phyloP scores from a whole-genome alignment of 2,888 invertebrate genomes.

The Campopleginae sp. region DNA sequence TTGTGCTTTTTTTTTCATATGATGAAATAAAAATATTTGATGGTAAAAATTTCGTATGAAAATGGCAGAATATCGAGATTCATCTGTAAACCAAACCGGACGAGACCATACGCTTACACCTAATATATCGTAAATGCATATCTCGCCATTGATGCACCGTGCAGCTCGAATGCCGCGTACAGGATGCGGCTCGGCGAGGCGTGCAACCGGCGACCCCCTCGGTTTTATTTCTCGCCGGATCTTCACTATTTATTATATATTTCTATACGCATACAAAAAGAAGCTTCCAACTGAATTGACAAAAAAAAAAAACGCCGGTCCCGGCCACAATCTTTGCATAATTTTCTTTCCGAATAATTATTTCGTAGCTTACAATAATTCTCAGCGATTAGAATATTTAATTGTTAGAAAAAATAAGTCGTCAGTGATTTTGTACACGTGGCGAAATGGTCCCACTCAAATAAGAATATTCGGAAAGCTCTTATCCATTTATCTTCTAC shows the following conservation, averaged over 20 bases:
- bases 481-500: background rate
- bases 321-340: background rate
- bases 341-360: background rate
- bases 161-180: constrained; percentile 20
- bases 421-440: background rate
- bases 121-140: constrained; percentile 26
- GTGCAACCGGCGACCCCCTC: constrained; percentile 57
- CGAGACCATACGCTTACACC: constrained; percentile 34
- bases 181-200: constrained; percentile 59
- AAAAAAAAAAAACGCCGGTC: background rate
- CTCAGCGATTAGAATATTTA: background rate
- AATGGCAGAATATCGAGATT: background rate
- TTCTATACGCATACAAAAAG: background rate
- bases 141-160: constrained; percentile 50
- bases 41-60: background rate
- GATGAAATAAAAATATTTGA: background rate
- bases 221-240: constrained; percentile 50
- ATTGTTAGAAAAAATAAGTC: background rate
- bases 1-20: background rate
- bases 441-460: background rate
- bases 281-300: background rate
- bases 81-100: constrained; percentile 29
- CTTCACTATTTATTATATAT: constrained; percentile 37
- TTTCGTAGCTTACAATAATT: background rate
- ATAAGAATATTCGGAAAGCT: background rate